A percentile compares a stretch with the other conserved stretches of the same genome.
phyloP scores from a whole-genome alignment of 2,113 vertebrate species.

The Cyprinodon tularosa region DNA sequence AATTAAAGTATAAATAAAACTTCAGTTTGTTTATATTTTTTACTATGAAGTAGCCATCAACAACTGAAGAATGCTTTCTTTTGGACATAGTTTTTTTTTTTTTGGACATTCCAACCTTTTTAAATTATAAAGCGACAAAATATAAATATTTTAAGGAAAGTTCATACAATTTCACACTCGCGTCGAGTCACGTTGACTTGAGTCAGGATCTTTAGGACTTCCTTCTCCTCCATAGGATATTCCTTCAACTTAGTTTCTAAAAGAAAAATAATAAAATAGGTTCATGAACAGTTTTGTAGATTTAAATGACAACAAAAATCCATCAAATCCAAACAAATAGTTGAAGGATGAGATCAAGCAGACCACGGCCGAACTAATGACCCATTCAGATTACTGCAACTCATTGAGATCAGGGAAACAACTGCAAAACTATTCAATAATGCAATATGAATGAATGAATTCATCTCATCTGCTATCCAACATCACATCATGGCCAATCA shows the following conservation, averaged over 20 bases:
- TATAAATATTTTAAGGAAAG: neutral
- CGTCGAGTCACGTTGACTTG: slow-evolving; percentile 93
- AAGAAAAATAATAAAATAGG: slow-evolving; percentile 8
- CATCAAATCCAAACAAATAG: no score
- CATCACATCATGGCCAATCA: no score
- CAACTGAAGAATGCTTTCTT: neutral
- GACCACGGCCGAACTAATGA: neutral
- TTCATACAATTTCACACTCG: slow-evolving; percentile 81
- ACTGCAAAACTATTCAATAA: no score
- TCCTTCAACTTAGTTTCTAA: slow-evolving; percentile 89
- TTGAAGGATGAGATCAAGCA: no score
- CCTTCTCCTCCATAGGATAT: slow-evolving; percentile 81
- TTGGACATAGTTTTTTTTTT: no score
- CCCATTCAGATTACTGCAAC: neutral
- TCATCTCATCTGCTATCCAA: no score
- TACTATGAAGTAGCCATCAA: neutral
- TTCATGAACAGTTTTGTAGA: neutral
- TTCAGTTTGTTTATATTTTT: neutral
- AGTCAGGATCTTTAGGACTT: slow-evolving; percentile 89
- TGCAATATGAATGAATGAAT: no score
- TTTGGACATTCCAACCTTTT: no score
- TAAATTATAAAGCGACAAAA: neutral
- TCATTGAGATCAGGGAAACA: no score
- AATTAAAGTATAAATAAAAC: neutral
- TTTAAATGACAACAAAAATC: neutral